phyloP scores from a whole-genome alignment of 2,888 invertebrate species.

The Drosophila mimica region DNA sequence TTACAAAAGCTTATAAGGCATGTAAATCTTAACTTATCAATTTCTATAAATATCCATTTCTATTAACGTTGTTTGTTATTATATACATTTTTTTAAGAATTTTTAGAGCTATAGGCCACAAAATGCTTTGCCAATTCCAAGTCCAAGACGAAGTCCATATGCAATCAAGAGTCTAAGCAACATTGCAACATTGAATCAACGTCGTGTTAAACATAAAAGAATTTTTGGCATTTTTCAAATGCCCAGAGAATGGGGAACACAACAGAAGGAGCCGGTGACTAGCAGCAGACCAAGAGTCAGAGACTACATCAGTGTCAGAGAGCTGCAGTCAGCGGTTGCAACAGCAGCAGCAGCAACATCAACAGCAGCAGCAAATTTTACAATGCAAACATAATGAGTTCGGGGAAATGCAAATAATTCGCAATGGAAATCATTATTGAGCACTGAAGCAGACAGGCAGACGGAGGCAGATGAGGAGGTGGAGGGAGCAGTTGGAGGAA shows the following conservation, averaged over 20 bases:
- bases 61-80: background rate
- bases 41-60: background rate
- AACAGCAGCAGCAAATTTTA: conserved; percentile 44
- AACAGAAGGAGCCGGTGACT: conserved; percentile 12
- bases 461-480: background rate
- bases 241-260: conserved; percentile 10
- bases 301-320: conserved; percentile 8
- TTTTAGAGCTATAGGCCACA: background rate
- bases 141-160: background rate
- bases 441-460: conserved; percentile 59
- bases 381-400: conserved; percentile 75
- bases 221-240: conserved; percentile 18
- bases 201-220: conserved; percentile 19
- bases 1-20: background rate
- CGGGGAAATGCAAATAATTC: conserved; percentile 74
- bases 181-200: conserved; percentile 25
- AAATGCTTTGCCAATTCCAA: background rate
- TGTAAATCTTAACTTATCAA: background rate
- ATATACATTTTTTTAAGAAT: too few species aligned
- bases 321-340: conserved; percentile 2
- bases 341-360: conserved; percentile 17
- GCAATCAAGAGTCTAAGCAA: conserved; percentile 22
- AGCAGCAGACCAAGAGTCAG: conserved; percentile 3
- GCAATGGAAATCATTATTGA: conserved; percentile 75
- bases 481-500: background rate